These are phyloP conservation scores for Melanostigma gelatinosum DNA, from an alignment of 2,113 vertebrate species.

Conservation along the genomic window DNA sequence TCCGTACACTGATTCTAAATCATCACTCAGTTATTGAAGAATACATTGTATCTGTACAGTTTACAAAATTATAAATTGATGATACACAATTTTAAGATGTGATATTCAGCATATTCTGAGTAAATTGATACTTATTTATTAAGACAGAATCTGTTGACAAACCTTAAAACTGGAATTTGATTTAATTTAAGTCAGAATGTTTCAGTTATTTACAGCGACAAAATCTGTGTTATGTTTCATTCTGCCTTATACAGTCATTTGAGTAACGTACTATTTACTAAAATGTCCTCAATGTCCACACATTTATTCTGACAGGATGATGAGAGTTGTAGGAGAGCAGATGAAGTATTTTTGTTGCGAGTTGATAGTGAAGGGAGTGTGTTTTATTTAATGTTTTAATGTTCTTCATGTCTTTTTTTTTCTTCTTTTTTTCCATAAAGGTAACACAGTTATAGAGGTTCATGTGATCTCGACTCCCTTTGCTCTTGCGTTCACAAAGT, in stretches of 20 bases:
- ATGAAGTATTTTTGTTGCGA: background rate
- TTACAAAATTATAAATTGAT: background rate
- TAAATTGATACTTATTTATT: background rate
- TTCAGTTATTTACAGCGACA: background rate
- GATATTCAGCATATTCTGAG: background rate
- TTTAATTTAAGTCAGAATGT: background rate
- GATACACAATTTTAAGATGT: background rate
- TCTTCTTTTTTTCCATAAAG: background rate
- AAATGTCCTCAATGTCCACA: background rate
- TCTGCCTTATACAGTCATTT: background rate
- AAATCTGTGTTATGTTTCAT: background rate
- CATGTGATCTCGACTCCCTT: background rate
- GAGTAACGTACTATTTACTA: background rate
- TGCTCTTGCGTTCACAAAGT: conserved; percentile 7
- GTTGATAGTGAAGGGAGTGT: background rate
- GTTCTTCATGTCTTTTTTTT: background rate
- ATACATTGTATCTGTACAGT: background rate
- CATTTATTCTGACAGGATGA: background rate
- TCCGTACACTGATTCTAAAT: background rate
- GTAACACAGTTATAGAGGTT: background rate
- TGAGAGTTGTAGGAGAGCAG: background rate
- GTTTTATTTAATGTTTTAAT: background rate
- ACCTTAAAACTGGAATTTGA: background rate
- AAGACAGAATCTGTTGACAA: background rate
- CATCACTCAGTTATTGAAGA: background rate